Evolutionary conservation across 2,888 invertebrate species (phyloP), one percentile per base, ranked within the genome.

Genomic region (Tuberolachnus salignus): DNA sequence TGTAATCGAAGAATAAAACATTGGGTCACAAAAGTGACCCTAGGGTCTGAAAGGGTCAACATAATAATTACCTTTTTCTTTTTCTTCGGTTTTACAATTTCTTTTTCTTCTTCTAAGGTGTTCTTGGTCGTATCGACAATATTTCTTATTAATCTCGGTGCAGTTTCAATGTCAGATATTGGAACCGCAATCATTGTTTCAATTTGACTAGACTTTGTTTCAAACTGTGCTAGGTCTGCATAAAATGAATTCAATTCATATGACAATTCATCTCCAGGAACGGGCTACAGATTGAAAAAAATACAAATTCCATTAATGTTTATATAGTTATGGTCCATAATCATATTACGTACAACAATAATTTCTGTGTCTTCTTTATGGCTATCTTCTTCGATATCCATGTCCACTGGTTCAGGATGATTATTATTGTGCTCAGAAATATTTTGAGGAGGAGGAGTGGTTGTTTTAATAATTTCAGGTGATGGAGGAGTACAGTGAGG

Each of bases 361-460:
- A 78, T 78, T 51, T 78, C 69, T 10, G 78, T 78, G n/a, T 59
- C 78, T 59, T 78, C 78, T 78, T 69, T 78, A 69, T 78, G 78
- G 42, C 34, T 59, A 78, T 78, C 78, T 55, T 78, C 78, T 51
- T 78, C 78, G 42, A 78, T 78, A 78, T 78, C 78, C 78, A 78
- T 78, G 26, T 78, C 78, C 1, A 34, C 69, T 19, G 78, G 78
- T 69, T 78, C 78, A 42, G 78, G 69, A 13, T 78, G 78, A 9
- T 49, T 69, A 57, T 14, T 57, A 23, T 59, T 67, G 14, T 57
- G 67, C 6, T 78, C 69, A 8, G 78, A 78, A 69, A 57, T 59
- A 69, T 61, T 67, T 44, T 21, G 55, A 59, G 78, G 78, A 49
- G 78, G 42, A 51, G 78, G 78, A 42, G 78, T 78, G 9, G n/a